A percentile compares a stretch with the other conserved stretches of the same genome.
These are phyloP conservation scores for Elaphurus davidianus DNA, from an alignment of 2,113 vertebrate species.

Conservation along the genomic window DNA sequence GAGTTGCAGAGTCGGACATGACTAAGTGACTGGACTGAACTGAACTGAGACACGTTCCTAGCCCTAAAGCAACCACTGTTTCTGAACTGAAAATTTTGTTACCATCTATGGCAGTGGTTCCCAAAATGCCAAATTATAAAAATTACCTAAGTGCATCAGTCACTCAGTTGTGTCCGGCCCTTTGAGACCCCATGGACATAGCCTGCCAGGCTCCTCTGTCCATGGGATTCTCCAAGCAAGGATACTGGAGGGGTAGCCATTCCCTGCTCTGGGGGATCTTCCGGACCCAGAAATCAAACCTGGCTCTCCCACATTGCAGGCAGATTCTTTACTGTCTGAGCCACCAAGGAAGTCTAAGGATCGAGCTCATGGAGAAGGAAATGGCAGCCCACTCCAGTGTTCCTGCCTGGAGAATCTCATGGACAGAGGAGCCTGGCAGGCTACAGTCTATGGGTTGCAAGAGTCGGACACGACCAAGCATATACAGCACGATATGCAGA, in stretches of 20 bases:
- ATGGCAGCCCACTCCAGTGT: not conserved
- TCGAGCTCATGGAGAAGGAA: not conserved
- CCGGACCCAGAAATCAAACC: not conserved
- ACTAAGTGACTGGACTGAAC: not conserved
- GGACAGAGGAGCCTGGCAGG: not conserved
- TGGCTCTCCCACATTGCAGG: not conserved
- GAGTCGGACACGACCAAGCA: not conserved
- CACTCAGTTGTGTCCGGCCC: not conserved
- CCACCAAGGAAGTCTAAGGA: not conserved
- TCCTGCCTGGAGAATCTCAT: not conserved
- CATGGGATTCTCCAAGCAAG: not conserved
- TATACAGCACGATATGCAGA: not conserved
- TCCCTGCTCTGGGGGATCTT: not conserved
- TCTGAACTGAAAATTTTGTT: not conserved
- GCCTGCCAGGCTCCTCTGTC: not conserved
- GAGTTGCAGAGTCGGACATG: not conserved
- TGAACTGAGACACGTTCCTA: not conserved
- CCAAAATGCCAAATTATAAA: not conserved
- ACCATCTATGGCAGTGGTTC: not conserved
- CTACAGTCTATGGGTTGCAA: not conserved
- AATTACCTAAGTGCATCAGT: not conserved
- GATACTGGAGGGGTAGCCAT: not conserved
- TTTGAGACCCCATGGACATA: not conserved
- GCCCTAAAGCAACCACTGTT: not conserved
- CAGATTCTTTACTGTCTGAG: not conserved